These are phyloP conservation scores for Bovichtus diacanthus DNA, from an alignment of 2,797 vertebrate species.

Conservation along the genomic window DNA sequence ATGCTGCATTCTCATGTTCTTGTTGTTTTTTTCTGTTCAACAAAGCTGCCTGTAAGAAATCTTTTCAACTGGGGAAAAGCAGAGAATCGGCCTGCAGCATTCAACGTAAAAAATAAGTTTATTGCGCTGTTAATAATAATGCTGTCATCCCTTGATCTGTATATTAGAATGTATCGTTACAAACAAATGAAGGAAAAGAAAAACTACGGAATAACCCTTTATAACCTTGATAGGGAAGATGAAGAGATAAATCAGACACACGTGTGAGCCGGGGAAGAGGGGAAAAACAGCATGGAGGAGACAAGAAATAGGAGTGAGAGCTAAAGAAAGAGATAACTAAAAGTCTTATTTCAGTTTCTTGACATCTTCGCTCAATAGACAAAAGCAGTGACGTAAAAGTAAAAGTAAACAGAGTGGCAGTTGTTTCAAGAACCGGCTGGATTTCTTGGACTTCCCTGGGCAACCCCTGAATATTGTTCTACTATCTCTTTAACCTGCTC, in stretches of 20 bases:
- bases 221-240: background rate
- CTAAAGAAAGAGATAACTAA: background rate
- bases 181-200: background rate
- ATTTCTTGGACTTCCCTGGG: background rate
- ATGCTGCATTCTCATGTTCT: background rate
- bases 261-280: background rate
- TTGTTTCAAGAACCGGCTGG: background rate
- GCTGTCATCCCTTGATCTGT: slow-evolving; percentile 1
- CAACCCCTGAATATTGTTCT: background rate
- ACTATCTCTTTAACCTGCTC: background rate
- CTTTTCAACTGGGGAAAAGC: background rate
- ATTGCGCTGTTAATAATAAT: slow-evolving; percentile 6
- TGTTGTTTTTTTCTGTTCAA: slow-evolving; percentile 16
- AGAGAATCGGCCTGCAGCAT: background rate
- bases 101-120: background rate
- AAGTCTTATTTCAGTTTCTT: background rate
- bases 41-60: background rate
- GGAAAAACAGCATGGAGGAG: background rate
- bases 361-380: background rate
- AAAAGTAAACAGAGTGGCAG: background rate
- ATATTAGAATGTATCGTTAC: background rate
- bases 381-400: background rate
- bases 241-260: background rate
- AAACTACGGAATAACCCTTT: background rate
- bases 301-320: background rate